Percentiles rank a stretch among this genome's conserved stretches.
Evolutionary conservation across 2,797 vertebrate genomes (phyloP).

Genomic region (Lerista edwardsae): DNA sequence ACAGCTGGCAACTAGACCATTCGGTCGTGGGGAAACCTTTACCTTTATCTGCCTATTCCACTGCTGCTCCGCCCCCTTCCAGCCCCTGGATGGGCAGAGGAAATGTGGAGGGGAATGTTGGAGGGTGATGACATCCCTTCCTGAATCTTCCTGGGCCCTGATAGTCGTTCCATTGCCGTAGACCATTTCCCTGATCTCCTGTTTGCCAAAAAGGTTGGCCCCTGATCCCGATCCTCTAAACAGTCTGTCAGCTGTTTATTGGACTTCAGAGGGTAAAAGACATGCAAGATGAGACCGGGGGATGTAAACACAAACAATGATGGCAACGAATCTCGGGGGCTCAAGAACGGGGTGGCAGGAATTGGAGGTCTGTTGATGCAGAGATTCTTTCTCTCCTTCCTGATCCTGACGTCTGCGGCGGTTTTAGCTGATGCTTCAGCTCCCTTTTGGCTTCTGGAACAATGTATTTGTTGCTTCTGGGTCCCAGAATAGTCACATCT

Average conservation of each 20-base stretch:
- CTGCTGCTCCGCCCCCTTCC: too few relatives aligned
- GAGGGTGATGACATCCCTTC: too few relatives aligned
- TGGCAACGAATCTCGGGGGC: not conserved
- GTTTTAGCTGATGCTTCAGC: not conserved
- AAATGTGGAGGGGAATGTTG: too few relatives aligned
- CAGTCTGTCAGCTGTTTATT: not conserved
- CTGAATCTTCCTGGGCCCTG: too few relatives aligned
- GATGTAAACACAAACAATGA: not conserved
- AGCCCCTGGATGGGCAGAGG: too few relatives aligned
- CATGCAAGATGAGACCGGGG: not conserved
- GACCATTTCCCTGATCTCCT: too few relatives aligned
- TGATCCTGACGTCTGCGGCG: not conserved
- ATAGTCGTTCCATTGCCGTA: too few relatives aligned
- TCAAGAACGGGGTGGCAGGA: not conserved
- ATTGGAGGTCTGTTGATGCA: not conserved
- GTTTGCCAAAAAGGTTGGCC: too few relatives aligned
- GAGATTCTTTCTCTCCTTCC: too few relatives aligned
- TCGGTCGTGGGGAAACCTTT: too few relatives aligned
- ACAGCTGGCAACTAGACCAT: too few relatives aligned
- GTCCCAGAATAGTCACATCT: conserved; percentile 9
- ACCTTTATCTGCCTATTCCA: too few relatives aligned
- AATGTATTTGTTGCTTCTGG: not conserved
- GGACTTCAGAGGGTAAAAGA: not conserved
- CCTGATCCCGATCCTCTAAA: not conserved
- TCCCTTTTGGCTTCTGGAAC: not conserved